Conservation (phyloP, 2,888 invertebrate species). For the Drosophila lutescens region DNA sequence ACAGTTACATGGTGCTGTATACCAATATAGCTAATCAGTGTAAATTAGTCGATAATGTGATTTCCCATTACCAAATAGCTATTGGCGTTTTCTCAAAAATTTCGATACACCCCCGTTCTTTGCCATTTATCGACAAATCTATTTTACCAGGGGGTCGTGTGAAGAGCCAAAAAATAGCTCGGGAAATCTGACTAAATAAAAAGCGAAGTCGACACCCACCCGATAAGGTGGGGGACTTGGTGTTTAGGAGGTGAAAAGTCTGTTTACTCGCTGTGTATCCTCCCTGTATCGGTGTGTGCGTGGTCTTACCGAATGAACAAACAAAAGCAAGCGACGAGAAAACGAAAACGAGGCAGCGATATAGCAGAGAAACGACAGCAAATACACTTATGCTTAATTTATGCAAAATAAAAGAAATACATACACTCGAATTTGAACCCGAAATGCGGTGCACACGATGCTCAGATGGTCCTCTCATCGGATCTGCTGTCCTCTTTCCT, state of each 20-base stretch:
- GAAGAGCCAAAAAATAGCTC: constrained; percentile 29
- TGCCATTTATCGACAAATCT: constrained; percentile 13
- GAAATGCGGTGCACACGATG: constrained; percentile 69
- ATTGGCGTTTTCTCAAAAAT: neutral
- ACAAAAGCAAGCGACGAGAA: constrained; percentile 59
- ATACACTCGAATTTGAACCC: constrained; percentile 65
- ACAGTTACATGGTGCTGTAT: no score
- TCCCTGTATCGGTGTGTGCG: constrained; percentile 31
- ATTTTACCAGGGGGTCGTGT: neutral
- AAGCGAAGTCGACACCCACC: constrained; percentile 55
- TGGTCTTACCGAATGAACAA: constrained; percentile 62
- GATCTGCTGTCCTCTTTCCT: neutral
- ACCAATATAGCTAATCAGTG: neutral
- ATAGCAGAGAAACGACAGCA: constrained; percentile 47
- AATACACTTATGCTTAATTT: constrained; percentile 79
- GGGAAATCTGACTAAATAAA: constrained; percentile 59
- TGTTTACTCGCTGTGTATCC: constrained; percentile 54
- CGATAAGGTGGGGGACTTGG: constrained; percentile 18
- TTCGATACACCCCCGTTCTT: neutral
- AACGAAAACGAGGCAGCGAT: constrained; percentile 15
- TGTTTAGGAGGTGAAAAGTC: constrained; percentile 44
- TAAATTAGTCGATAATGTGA: neutral
- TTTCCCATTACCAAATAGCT: neutral
- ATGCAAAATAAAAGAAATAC: constrained; percentile 79
- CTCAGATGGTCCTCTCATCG: constrained; percentile 38